phyloP scores from a whole-genome alignment of 1,140 invertebrate genomes.

The Neoseiulus cucumeris region DNA sequence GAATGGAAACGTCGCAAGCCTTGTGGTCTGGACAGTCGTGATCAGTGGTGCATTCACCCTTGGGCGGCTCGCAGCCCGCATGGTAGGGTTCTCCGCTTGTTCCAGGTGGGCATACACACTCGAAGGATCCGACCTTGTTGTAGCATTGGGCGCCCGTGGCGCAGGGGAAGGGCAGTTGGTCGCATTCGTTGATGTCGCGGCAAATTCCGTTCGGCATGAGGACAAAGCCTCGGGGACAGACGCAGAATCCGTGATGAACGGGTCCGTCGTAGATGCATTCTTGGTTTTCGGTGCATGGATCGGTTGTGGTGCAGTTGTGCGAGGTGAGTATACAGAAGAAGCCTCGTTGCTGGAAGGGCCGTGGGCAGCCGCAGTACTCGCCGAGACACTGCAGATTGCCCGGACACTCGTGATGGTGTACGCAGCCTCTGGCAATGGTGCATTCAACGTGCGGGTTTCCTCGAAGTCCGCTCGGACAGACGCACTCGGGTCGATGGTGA shows the following conservation, averaged over 20 bases:
- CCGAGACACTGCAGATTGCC: slow-evolving; percentile 23
- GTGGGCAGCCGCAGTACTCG: slow-evolving; percentile 21
- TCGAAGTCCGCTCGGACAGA: slow-evolving; percentile 48
- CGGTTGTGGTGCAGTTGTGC: slow-evolving; percentile 22
- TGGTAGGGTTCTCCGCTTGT: slow-evolving; percentile 19
- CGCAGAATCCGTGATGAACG: slow-evolving; percentile 18
- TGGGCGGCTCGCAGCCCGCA: slow-evolving; percentile 25
- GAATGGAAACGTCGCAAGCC: slow-evolving; percentile 36
- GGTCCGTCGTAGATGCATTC: slow-evolving; percentile 19
- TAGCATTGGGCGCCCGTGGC: slow-evolving; percentile 24
- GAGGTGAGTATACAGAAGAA: slow-evolving; percentile 22
- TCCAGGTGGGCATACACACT: slow-evolving; percentile 24
- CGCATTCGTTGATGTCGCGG: slow-evolving; percentile 21
- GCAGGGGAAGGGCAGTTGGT: slow-evolving; percentile 19
- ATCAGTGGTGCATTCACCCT: slow-evolving; percentile 46
- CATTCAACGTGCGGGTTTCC: slow-evolving; percentile 67
- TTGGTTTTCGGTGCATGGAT: slow-evolving; percentile 24
- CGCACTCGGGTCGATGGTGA: slow-evolving; percentile 53
- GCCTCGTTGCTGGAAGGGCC: slow-evolving; percentile 19
- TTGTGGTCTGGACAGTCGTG: slow-evolving; percentile 51
- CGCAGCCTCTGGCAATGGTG: slow-evolving; percentile 48
- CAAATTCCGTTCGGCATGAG: slow-evolving; percentile 21
- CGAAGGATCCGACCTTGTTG: slow-evolving; percentile 26
- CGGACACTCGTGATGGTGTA: slow-evolving; percentile 23
- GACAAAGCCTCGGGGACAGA: slow-evolving; percentile 20